Evolutionary conservation across 1,140 invertebrate genomes (phyloP).

Genomic region (Polyergus mexicanus): DNA sequence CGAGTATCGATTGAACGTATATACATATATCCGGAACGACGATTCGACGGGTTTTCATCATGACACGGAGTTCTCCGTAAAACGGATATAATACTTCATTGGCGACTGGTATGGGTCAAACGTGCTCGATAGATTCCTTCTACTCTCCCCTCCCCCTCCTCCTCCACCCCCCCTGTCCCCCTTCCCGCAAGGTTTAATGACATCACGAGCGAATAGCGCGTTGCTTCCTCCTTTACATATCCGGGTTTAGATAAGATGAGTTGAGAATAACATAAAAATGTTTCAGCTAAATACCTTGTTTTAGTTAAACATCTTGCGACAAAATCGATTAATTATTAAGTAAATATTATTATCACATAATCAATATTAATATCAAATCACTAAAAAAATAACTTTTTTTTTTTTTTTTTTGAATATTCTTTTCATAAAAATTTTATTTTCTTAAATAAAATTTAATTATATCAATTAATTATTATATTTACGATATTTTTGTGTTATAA

Average conservation of each 20-base stretch:
- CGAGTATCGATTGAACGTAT: slow-evolving; percentile 48
- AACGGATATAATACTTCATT: slow-evolving; percentile 58
- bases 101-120: slow-evolving; percentile 21
- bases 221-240: slow-evolving; percentile 56
- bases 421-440: not conserved
- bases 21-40: slow-evolving; percentile 32
- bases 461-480: too few species aligned
- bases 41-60: slow-evolving; percentile 45
- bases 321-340: not conserved
- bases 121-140: slow-evolving; percentile 32
- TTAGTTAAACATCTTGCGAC: not conserved
- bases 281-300: not conserved
- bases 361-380: not conserved
- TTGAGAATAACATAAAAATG: not conserved
- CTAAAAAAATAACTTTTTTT: not conserved
- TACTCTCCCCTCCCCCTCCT: not conserved
- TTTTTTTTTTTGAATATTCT: too few species aligned
- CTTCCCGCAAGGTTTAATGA: slow-evolving; percentile 64
- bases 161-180: not conserved
- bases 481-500: not conserved
- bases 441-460: not conserved
- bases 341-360: not conserved
- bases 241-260: slow-evolving; percentile 37
- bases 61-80: slow-evolving; percentile 52
- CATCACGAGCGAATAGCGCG: slow-evolving; percentile 32